phyloP scores from a whole-genome alignment of 1,140 invertebrate species.

The Oppia nitens region DNA sequence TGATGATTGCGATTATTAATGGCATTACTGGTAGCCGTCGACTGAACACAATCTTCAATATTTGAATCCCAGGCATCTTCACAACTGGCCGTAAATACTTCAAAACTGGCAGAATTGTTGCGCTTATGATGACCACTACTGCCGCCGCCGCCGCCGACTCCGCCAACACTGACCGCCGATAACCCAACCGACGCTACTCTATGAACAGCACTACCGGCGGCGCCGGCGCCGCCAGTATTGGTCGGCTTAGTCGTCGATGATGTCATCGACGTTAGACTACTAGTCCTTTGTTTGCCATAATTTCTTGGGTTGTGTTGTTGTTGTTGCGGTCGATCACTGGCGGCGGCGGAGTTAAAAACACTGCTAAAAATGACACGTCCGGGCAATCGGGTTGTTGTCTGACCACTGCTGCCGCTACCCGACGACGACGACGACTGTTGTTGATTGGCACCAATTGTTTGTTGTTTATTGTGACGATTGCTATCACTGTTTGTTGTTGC shows the following conservation, averaged over 20 bases:
- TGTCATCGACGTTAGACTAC: neutral
- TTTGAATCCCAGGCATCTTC: constrained; percentile 15
- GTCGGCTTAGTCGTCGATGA: neutral
- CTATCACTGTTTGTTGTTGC: no score
- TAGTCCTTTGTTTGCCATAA: neutral
- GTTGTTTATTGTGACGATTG: no score
- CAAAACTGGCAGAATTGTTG: constrained; percentile 11
- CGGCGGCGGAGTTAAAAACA: no score
- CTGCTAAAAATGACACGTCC: neutral
- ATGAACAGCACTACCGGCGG: no score
- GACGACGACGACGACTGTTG: neutral
- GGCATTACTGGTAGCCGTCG: neutral
- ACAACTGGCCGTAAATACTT: constrained; percentile 11
- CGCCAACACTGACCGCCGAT: no score
- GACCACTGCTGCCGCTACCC: neutral
- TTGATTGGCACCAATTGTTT: no score
- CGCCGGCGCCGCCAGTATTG: neutral
- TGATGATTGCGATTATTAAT: neutral
- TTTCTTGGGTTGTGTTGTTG: neutral
- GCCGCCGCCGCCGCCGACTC: no score
- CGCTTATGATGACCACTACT: no score
- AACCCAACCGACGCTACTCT: no score
- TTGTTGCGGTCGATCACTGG: neutral
- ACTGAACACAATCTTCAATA: constrained; percentile 8
- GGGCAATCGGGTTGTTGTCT: neutral